Evolutionary conservation across 2,888 invertebrate species (phyloP).

Genomic region (Thymelicus sylvestris): DNA sequence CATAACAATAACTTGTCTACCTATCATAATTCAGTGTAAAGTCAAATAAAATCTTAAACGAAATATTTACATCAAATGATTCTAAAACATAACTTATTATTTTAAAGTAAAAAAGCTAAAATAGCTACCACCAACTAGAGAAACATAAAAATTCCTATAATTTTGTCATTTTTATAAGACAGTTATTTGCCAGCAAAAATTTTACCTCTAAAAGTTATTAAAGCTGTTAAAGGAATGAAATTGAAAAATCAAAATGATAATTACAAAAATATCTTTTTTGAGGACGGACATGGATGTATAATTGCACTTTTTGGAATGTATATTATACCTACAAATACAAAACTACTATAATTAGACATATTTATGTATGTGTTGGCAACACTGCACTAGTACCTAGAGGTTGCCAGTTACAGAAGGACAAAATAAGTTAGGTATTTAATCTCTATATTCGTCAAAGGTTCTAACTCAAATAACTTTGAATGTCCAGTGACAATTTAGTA

Average conservation of each 20-base stretch:
- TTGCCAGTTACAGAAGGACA: background rate
- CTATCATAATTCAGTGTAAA: background rate
- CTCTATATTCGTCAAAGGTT: too few relatives aligned
- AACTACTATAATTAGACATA: slow-evolving; percentile 36
- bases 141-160: slow-evolving; percentile 1
- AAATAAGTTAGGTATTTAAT: background rate
- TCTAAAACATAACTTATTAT: slow-evolving; percentile 20
- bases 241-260: slow-evolving; percentile 18
- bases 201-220: slow-evolving; percentile 4
- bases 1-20: slow-evolving; percentile 24
- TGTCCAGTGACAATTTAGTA: too few relatives aligned
- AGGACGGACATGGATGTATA: slow-evolving; percentile 44
- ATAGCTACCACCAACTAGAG: slow-evolving; percentile 38
- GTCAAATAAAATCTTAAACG: background rate
- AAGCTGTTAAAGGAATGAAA: slow-evolving; percentile 18
- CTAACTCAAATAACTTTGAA: too few relatives aligned
- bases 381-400: slow-evolving; percentile 7
- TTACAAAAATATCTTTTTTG: slow-evolving; percentile 25
- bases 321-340: slow-evolving; percentile 36
- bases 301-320: slow-evolving; percentile 48
- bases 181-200: background rate
- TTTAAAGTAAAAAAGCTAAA: slow-evolving; percentile 20
- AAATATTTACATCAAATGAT: slow-evolving; percentile 28
- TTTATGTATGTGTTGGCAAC: slow-evolving; percentile 22
- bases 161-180: slow-evolving; percentile 10